phyloP scores from a whole-genome alignment of 1,140 invertebrate genomes.

The Drosophila erecta region DNA sequence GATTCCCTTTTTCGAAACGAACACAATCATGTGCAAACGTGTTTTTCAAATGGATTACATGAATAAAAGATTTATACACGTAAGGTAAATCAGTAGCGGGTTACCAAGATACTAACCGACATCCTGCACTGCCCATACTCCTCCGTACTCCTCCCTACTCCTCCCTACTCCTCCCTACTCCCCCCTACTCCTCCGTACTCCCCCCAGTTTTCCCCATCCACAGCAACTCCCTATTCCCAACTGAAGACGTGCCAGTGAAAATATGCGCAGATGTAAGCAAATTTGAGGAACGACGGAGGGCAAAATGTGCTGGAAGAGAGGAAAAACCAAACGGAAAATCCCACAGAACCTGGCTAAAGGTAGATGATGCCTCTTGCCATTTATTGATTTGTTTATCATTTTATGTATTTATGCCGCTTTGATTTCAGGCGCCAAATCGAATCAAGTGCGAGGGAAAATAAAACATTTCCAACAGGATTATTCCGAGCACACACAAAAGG shows the following conservation, averaged over 20 bases:
- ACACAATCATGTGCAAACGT: conserved; percentile 82
- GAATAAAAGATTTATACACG: conserved; percentile 83
- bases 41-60: conserved; percentile 83
- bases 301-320: conserved; percentile 4
- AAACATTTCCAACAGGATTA: conserved; percentile 48
- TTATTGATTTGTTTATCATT: conserved; percentile 78
- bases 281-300: conserved; percentile 38
- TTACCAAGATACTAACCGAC: conserved; percentile 64
- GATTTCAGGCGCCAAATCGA: conserved; percentile 64
- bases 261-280: conserved; percentile 79
- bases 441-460: conserved; percentile 48
- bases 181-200: not conserved
- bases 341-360: conserved; percentile 34
- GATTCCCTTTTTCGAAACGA: conserved; percentile 67
- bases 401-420: conserved; percentile 56
- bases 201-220: not conserved
- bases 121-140: conserved; percentile 24
- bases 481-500: conserved; percentile 28
- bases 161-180: not conserved
- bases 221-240: conserved; percentile 2
- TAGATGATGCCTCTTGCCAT: conserved; percentile 50
- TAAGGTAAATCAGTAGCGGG: conserved; percentile 81
- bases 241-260: conserved; percentile 70
- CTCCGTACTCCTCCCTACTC: not conserved
- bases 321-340: conserved; percentile 57